A percentile compares a stretch with the other conserved stretches of the same genome.
phyloP scores from a whole-genome alignment of 2,797 vertebrate species.

The Enteromius fasciolatus region DNA sequence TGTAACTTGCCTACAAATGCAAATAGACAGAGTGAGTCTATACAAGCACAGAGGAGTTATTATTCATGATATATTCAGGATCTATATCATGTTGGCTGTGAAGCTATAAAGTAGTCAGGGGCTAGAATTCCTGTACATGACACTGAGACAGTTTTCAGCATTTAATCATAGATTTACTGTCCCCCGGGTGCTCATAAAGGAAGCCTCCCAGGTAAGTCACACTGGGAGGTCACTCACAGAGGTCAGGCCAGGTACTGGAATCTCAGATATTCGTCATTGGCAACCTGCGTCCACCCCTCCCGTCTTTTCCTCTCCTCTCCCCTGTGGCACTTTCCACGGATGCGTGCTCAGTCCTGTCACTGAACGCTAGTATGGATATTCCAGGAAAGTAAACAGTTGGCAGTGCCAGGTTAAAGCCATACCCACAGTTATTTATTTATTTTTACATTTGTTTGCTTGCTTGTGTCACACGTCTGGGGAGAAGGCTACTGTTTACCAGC shows the following conservation, averaged over 20 bases:
- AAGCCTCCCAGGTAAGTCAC: constrained; percentile 49
- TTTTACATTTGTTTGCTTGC: not conserved
- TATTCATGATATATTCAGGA: constrained; percentile 2
- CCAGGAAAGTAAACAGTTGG: constrained; percentile 49
- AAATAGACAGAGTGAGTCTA: not conserved
- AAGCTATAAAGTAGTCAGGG: not conserved
- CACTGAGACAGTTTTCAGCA: constrained; percentile 12
- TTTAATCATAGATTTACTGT: constrained; percentile 3
- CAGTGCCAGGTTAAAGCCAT: constrained; percentile 32
- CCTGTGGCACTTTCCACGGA: constrained; percentile 61
- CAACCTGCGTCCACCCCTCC: constrained; percentile 45
- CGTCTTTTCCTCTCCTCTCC: constrained; percentile 31
- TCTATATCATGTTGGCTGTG: constrained; percentile 3
- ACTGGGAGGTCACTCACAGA: constrained; percentile 55
- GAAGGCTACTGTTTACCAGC: constrained; percentile 11
- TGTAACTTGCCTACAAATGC: not conserved
- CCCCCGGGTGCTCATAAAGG: not conserved
- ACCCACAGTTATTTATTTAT: constrained; percentile 6
- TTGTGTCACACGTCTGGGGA: constrained; percentile 5
- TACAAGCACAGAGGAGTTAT: not conserved
- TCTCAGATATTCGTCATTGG: constrained; percentile 69
- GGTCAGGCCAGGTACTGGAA: constrained; percentile 61
- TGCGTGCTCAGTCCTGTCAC: constrained; percentile 78
- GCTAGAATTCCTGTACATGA: constrained; percentile 2
- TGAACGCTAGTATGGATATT: constrained; percentile 55